phyloP scores from a whole-genome alignment of 2,888 invertebrate species.

The Metallyticus violacea region DNA sequence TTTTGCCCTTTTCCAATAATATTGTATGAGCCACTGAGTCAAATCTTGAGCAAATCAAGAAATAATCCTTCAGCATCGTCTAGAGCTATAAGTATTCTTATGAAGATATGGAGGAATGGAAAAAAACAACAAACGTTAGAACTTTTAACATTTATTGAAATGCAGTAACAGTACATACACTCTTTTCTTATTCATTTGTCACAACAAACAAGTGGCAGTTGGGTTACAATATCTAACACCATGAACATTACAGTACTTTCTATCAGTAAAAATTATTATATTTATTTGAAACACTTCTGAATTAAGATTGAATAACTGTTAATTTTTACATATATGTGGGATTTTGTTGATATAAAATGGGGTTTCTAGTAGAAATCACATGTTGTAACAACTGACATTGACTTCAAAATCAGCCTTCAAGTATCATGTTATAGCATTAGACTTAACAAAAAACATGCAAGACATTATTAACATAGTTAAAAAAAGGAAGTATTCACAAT shows the following conservation, averaged over 20 bases:
- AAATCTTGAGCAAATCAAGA: too few relatives aligned
- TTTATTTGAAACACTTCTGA: not conserved
- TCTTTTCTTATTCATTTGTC: not conserved
- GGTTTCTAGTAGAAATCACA: constrained; percentile 19
- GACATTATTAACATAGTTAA: not conserved
- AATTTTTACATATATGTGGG: too few relatives aligned
- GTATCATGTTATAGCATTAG: not conserved
- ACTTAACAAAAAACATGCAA: not conserved
- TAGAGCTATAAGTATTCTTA: too few relatives aligned
- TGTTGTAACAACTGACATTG: constrained; percentile 7
- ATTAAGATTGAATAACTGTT: too few relatives aligned
- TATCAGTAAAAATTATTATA: not conserved
- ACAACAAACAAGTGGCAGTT: not conserved
- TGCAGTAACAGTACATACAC: not conserved
- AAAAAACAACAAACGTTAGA: too few relatives aligned
- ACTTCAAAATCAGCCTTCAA: constrained; percentile 23
- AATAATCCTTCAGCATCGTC: too few relatives aligned
- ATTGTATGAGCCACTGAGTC: too few relatives aligned
- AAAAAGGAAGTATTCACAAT: not conserved
- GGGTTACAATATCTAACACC: not conserved
- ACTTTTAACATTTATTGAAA: not conserved
- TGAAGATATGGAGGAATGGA: too few relatives aligned
- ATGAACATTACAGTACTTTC: not conserved
- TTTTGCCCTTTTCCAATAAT: too few relatives aligned
- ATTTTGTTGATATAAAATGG: constrained; percentile 3